These are phyloP conservation scores for Augochlora pura DNA, from an alignment of 1,140 invertebrate species.

Conservation along the genomic window DNA sequence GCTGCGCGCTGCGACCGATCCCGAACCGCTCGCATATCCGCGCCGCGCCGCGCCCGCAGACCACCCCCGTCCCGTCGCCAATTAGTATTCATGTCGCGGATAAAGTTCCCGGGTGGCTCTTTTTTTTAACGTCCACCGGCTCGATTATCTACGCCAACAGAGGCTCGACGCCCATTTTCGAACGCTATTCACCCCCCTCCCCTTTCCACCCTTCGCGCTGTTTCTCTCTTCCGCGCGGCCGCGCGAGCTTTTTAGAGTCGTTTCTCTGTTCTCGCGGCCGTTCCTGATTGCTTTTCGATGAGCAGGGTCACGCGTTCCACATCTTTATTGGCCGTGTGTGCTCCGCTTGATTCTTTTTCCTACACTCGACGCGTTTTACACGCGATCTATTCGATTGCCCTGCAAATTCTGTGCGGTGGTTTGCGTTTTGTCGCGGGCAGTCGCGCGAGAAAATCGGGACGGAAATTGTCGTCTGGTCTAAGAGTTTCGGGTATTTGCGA, in stretches of 20 bases:
- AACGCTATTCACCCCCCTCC: background rate
- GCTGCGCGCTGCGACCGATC: too few species aligned
- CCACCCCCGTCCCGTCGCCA: constrained; percentile 3
- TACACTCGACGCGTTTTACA: background rate
- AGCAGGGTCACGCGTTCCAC: background rate
- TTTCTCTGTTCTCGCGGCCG: background rate
- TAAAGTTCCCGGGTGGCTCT: constrained; percentile 39
- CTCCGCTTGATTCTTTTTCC: background rate
- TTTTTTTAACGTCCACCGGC: constrained; percentile 33
- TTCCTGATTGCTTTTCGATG: constrained; percentile 27
- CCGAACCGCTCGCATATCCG: background rate
- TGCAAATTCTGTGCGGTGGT: too few species aligned
- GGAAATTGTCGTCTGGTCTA: too few species aligned
- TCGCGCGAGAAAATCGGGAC: background rate
- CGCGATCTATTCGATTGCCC: too few species aligned
- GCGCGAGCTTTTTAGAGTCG: too few species aligned
- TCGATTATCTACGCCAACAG: constrained; percentile 21
- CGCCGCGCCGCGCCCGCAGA: too few species aligned
- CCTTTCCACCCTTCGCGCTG: too few species aligned
- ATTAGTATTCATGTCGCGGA: constrained; percentile 54
- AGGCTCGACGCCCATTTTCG: background rate
- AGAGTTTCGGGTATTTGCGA: too few species aligned
- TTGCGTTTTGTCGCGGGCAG: too few species aligned
- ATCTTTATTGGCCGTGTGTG: background rate
- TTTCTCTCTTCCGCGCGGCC: too few species aligned